These are phyloP conservation scores for Diaprepes abbreviatus DNA, from an alignment of 2,888 invertebrate species.

Conservation along the genomic window DNA sequence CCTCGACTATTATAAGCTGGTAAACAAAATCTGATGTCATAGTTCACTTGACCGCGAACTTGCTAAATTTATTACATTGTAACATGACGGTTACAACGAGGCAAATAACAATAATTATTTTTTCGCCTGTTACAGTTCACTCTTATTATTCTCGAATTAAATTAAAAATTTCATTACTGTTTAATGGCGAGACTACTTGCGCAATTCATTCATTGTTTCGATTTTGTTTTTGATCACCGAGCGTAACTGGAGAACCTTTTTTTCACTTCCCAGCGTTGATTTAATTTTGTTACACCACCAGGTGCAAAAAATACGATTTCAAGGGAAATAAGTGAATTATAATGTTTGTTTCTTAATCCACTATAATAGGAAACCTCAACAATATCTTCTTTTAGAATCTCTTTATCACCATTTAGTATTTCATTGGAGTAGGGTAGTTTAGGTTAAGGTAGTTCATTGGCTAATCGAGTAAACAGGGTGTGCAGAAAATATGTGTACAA, in stretches of 20 bases:
- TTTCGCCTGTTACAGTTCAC: neutral
- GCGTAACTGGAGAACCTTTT: neutral
- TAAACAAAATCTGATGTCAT: conserved; percentile 42
- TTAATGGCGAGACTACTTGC: neutral
- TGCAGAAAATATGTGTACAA: too few relatives aligned
- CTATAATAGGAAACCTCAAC: too few relatives aligned
- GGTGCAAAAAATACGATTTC: conserved; percentile 2
- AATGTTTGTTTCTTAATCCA: too few relatives aligned
- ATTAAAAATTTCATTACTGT: neutral
- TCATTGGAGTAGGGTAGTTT: too few relatives aligned
- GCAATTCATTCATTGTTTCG: conserved; percentile 6
- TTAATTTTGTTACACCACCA: neutral
- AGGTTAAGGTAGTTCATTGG: too few relatives aligned
- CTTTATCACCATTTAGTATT: too few relatives aligned
- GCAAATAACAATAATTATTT: conserved; percentile 7
- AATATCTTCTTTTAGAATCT: too few relatives aligned
- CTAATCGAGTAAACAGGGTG: too few relatives aligned
- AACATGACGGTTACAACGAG: neutral
- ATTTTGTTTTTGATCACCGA: conserved; percentile 9
- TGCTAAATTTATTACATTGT: conserved; percentile 20
- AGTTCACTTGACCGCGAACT: conserved; percentile 44
- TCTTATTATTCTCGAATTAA: neutral
- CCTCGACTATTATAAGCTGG: conserved; percentile 32
- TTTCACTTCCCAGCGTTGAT: neutral
- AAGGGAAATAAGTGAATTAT: too few relatives aligned